phyloP scores from a whole-genome alignment of 2,797 vertebrate species.

The Diceros bicornis region DNA sequence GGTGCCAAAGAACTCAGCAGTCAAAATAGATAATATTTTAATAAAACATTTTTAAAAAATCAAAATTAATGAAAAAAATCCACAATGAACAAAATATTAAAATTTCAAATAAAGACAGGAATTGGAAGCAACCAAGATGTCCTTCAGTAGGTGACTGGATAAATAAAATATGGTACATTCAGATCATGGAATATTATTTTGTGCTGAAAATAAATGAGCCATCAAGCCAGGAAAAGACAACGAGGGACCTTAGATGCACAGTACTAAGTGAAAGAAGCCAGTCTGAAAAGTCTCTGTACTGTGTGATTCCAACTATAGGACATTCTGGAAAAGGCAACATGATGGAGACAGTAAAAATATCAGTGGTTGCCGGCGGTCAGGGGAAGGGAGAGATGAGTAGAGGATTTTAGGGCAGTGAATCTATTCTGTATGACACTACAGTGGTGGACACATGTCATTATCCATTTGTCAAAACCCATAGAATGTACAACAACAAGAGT shows the following conservation, averaged over 20 bases:
- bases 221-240: not conserved
- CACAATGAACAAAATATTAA: not conserved
- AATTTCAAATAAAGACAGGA: not conserved
- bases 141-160: not conserved
- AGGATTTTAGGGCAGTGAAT: not conserved
- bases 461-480: not conserved
- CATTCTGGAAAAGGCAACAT: not conserved
- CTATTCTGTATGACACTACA: no score
- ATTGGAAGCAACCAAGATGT: not conserved
- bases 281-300: not conserved
- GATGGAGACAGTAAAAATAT: not conserved
- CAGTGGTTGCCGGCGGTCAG: fast-evolving
- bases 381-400: not conserved
- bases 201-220: not conserved
- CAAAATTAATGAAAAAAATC: not conserved
- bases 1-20: not conserved
- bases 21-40: not conserved
- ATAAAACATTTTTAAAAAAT: not conserved
- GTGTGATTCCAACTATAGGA: not conserved
- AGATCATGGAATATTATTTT: not conserved
- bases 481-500: not conserved
- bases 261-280: not conserved
- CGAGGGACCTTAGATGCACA: not conserved
- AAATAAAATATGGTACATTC: not conserved
- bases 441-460: not conserved